Conservation (phyloP, 2,113 vertebrate species). For the Octodon degus region DNA sequence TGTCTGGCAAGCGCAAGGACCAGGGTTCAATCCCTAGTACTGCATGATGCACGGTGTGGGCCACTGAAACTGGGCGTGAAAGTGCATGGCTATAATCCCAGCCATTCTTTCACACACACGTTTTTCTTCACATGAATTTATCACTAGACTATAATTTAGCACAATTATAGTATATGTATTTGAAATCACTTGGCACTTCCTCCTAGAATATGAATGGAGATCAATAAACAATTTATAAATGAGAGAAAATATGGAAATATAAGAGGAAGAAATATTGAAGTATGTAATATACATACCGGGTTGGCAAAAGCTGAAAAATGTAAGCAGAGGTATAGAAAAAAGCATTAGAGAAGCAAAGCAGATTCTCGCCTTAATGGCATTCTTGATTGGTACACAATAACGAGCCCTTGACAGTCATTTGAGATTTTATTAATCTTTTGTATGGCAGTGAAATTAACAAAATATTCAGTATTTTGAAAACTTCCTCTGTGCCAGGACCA, state of each 20-base stretch:
- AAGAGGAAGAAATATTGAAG: too few relatives aligned
- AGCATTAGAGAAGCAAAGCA: background rate
- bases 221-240: background rate
- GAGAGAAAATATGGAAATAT: too few relatives aligned
- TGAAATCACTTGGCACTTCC: background rate
- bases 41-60: too few relatives aligned
- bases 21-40: too few relatives aligned
- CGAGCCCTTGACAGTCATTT: background rate
- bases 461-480: background rate
- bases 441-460: background rate
- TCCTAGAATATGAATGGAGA: background rate
- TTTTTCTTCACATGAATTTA: background rate
- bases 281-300: background rate
- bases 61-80: too few relatives aligned
- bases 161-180: accelerated
- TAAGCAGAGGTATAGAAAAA: background rate
- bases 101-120: background rate
- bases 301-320: background rate
- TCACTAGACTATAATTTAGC: background rate
- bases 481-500: background rate
- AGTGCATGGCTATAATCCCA: too few relatives aligned
- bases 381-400: accelerated
- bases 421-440: background rate
- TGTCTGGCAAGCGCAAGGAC: too few relatives aligned
- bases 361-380: background rate